These are phyloP conservation scores for Drosophila mulleri DNA, from an alignment of 2,888 invertebrate genomes.

Conservation along the genomic window DNA sequence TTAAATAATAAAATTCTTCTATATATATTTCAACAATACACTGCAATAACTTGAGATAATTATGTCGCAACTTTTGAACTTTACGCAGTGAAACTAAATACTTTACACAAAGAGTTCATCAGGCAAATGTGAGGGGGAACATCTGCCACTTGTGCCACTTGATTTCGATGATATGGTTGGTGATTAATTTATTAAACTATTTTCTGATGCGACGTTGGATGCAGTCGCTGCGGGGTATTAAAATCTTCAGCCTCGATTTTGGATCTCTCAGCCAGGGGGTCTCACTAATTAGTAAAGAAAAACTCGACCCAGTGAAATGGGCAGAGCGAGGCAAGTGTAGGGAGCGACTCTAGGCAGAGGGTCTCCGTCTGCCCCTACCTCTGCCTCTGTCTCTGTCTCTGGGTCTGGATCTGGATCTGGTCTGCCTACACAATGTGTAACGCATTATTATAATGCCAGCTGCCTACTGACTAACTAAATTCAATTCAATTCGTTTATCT, in stretches of 20 bases:
- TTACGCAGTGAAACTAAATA: slow-evolving; percentile 29
- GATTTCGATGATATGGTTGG: slow-evolving; percentile 48
- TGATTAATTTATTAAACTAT: slow-evolving; percentile 70
- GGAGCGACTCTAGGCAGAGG: not conserved
- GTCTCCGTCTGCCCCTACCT: not conserved
- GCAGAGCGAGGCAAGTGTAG: slow-evolving; percentile 2
- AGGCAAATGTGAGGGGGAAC: slow-evolving; percentile 2
- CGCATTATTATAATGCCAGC: slow-evolving; percentile 62
- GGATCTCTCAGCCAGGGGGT: slow-evolving; percentile 28
- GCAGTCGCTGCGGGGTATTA: slow-evolving; percentile 43
- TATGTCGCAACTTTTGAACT: slow-evolving; percentile 23
- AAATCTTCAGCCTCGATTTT: slow-evolving; percentile 42
- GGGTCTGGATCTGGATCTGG: not conserved
- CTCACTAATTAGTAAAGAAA: slow-evolving; percentile 60
- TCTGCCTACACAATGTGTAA: slow-evolving; percentile 68
- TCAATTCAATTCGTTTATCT: slow-evolving; percentile 68
- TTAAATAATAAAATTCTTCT: too few relatives aligned
- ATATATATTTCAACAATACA: too few relatives aligned
- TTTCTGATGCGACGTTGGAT: slow-evolving; percentile 44
- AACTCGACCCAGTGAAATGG: slow-evolving; percentile 22
- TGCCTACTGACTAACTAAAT: slow-evolving; percentile 45
- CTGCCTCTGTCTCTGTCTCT: not conserved
- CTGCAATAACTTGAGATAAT: not conserved
- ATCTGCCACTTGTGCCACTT: slow-evolving; percentile 49
- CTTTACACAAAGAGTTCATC: slow-evolving; percentile 12